Percentiles rank a stretch among this genome's conserved stretches.
Evolutionary conservation across 35 echinoderm and acorn worm species (phyloP).

Genomic region (Hemicentrotus pulcherrimus): DNA sequence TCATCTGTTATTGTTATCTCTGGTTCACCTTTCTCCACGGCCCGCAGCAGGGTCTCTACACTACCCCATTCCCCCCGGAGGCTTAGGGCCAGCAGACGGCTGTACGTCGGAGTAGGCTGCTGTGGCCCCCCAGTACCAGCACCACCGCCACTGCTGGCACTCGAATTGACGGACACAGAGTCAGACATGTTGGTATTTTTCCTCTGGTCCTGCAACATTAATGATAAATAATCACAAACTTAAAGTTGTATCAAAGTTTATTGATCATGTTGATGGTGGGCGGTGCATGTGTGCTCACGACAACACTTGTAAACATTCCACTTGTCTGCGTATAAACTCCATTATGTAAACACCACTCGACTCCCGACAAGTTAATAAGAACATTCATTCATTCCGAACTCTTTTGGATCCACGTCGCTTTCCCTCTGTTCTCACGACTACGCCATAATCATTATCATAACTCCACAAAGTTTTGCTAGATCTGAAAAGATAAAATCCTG

Average conservation of each 20-base stretch:
- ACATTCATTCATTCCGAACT: not conserved
- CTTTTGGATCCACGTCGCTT: not conserved
- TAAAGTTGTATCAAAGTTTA: not conserved
- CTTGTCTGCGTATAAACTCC: not conserved
- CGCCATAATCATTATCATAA: not conserved
- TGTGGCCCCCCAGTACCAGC: not conserved
- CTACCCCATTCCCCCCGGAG: slow-evolving; percentile 82
- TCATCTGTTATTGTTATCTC: slow-evolving; percentile 78
- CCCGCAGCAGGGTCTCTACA: slow-evolving; percentile 67
- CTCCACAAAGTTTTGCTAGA: not conserved
- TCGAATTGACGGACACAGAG: slow-evolving; percentile 46
- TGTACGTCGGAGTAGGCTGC: slow-evolving; percentile 7
- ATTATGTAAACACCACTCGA: not conserved
- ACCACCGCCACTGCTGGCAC: not conserved
- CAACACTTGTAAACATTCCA: not conserved
- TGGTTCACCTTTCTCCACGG: slow-evolving; percentile 81
- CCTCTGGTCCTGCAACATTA: slow-evolving; percentile 1
- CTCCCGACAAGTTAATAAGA: not conserved
- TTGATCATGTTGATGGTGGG: not conserved
- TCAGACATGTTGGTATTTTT: slow-evolving; percentile 43
- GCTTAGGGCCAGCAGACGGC: slow-evolving; percentile 63
- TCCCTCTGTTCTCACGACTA: not conserved
- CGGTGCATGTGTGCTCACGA: not conserved
- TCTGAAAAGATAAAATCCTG: not conserved
- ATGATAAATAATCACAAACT: not conserved